Evolutionary conservation across 2,113 vertebrate genomes (phyloP).

Genomic region (Toxotes chatareus): DNA sequence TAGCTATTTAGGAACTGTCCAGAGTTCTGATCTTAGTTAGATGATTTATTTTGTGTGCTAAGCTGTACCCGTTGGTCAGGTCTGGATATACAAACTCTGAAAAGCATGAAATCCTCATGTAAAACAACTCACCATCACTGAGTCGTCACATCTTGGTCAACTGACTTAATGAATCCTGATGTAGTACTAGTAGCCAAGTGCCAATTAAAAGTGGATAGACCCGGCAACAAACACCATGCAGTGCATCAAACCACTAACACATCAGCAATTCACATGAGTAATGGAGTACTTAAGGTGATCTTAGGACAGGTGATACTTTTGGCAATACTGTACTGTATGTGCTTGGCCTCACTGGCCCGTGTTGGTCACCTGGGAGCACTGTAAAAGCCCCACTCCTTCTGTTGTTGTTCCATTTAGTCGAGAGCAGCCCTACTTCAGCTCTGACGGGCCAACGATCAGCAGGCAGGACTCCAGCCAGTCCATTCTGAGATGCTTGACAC

Average conservation of each 20-base stretch:
- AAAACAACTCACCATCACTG: conserved; percentile 28
- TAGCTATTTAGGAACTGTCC: conserved; percentile 60
- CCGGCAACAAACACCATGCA: conserved; percentile 44
- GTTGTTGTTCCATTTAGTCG: conserved; percentile 64
- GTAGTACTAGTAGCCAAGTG: conserved; percentile 49
- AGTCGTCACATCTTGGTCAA: conserved; percentile 40
- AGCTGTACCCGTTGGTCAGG: background rate
- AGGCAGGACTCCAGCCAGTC: conserved; percentile 27
- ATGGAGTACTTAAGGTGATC: conserved; percentile 72
- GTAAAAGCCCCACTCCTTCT: conserved; percentile 66
- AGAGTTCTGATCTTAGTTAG: conserved; percentile 59
- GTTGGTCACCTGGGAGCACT: conserved; percentile 61
- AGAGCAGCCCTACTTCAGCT: conserved; percentile 57
- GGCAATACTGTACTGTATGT: conserved; percentile 52
- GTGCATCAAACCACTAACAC: conserved; percentile 59
- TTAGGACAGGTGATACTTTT: conserved; percentile 68
- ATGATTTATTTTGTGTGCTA: background rate
- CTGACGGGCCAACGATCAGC: conserved; percentile 43
- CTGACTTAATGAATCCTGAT: conserved; percentile 56
- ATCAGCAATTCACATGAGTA: conserved; percentile 60
- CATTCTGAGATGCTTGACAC: conserved; percentile 12
- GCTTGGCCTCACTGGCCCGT: conserved; percentile 48
- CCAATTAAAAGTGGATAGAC: conserved; percentile 48
- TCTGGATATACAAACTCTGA: conserved; percentile 25
- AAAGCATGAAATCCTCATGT: conserved; percentile 31